Percentiles rank a stretch among this genome's conserved stretches.
phyloP scores from a whole-genome alignment of 2,888 invertebrate species.

The Urechis unicinctus region DNA sequence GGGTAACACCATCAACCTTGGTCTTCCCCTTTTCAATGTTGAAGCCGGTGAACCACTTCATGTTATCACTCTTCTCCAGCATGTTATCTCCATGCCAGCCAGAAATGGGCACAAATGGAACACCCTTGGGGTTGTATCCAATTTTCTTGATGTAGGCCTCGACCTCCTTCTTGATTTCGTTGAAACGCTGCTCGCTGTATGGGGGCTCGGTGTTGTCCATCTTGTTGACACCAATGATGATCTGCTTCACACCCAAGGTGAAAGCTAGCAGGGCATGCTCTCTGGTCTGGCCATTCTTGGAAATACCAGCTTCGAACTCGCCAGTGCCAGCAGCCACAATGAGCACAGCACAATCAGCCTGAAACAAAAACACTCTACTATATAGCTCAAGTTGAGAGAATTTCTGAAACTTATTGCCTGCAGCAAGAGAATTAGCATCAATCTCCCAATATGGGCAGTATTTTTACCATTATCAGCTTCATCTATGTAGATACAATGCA shows the following conservation, averaged over 20 bases:
- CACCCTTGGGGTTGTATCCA: slow-evolving; percentile 95
- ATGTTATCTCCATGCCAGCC: slow-evolving; percentile 99
- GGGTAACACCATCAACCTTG: slow-evolving; percentile 71
- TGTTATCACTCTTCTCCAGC: slow-evolving; percentile 90
- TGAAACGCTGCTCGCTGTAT: slow-evolving; percentile 84
- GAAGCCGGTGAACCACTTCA: slow-evolving; percentile 93
- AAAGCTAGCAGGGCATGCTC: slow-evolving; percentile 97
- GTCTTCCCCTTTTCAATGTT: slow-evolving; percentile 61
- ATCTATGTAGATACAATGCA: no score
- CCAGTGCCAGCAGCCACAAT: slow-evolving; percentile 99
- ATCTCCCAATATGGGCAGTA: no score
- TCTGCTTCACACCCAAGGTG: slow-evolving; percentile 96
- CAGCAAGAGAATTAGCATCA: neutral
- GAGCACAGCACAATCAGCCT: slow-evolving; percentile 96
- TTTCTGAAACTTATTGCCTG: neutral
- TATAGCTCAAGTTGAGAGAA: neutral
- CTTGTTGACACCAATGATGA: slow-evolving; percentile 99
- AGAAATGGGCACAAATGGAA: slow-evolving; percentile 98
- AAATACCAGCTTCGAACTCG: slow-evolving; percentile 99
- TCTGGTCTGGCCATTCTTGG: slow-evolving; percentile 98
- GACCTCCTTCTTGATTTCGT: slow-evolving; percentile 99
- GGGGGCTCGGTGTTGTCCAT: slow-evolving; percentile 98
- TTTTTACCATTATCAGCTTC: no score
- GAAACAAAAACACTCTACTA: slow-evolving; percentile 33
- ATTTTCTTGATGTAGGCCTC: slow-evolving; percentile 98